phyloP scores from a whole-genome alignment of 2,113 vertebrate species.

The Murina feae region DNA sequence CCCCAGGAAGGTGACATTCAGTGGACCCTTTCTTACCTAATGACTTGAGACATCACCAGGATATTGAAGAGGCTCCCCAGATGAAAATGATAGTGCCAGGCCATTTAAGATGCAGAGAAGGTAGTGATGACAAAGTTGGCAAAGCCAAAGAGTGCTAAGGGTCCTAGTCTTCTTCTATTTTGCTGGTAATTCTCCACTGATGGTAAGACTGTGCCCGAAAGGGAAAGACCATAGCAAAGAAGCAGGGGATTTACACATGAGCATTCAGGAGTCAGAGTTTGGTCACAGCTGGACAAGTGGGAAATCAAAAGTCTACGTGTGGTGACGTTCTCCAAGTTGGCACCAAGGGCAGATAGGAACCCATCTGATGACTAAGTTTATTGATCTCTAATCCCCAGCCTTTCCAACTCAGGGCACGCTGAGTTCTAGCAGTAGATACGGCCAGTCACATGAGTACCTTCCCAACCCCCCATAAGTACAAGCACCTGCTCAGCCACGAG shows the following conservation, averaged over 20 bases:
- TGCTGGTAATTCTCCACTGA: not conserved
- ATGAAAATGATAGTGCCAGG: not conserved
- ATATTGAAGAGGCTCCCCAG: not conserved
- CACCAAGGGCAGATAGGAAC: constrained; percentile 73
- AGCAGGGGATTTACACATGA: not conserved
- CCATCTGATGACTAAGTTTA: constrained; percentile 79
- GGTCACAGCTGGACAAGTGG: constrained; percentile 44
- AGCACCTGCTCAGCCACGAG: constrained; percentile 87
- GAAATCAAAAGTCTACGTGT: constrained; percentile 61
- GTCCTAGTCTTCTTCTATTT: not conserved
- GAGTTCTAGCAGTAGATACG: constrained; percentile 78
- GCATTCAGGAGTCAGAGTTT: constrained; percentile 18
- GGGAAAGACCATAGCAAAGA: not conserved
- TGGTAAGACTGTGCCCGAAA: not conserved
- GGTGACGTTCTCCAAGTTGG: constrained; percentile 64
- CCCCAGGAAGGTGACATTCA: not conserved
- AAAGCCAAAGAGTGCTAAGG: not conserved
- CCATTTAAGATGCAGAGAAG: not conserved
- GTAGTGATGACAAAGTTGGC: not conserved
- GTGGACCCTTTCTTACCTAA: not conserved
- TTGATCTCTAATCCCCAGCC: constrained; percentile 77
- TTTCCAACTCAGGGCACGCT: constrained; percentile 79
- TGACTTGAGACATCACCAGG: not conserved
- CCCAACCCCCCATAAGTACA: constrained; percentile 82
- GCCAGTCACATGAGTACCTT: constrained; percentile 87